A percentile compares a stretch with the other conserved stretches of the same genome.
phyloP scores from a whole-genome alignment of 1,140 invertebrate species.

The Drosophila ironensis region DNA sequence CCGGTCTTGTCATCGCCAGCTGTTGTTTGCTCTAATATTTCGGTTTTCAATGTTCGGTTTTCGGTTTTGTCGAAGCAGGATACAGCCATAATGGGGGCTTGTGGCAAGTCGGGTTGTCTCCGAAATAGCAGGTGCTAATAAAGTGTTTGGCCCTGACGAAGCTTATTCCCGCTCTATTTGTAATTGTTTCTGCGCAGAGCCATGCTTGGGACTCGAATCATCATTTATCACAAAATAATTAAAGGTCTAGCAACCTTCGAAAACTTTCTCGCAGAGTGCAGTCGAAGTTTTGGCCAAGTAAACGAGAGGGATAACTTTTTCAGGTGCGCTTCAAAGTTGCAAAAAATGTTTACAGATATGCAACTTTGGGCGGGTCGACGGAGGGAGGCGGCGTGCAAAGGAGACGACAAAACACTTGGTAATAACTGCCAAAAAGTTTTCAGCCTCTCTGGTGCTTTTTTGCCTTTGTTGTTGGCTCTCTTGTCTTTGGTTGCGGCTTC shows the following conservation, averaged over 20 bases:
- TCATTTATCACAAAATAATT: constrained; percentile 82
- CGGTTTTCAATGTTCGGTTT: too few relatives aligned
- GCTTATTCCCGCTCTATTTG: constrained; percentile 41
- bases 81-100: not conserved
- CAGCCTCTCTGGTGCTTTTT: constrained; percentile 16
- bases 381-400: not conserved
- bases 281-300: constrained; percentile 48
- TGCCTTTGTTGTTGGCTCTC: constrained; percentile 38
- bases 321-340: constrained; percentile 70
- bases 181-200: constrained; percentile 25
- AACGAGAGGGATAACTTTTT: constrained; percentile 48
- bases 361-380: constrained; percentile 13
- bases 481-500: constrained; percentile 60
- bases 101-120: not conserved
- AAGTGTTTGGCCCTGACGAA: constrained; percentile 50
- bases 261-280: constrained; percentile 35
- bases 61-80: constrained; percentile 28
- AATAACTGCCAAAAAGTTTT: constrained; percentile 78
- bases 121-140: constrained; percentile 78
- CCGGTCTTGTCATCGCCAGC: constrained; percentile 62
- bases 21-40: constrained; percentile 74
- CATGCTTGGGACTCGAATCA: constrained; percentile 56
- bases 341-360: constrained; percentile 79
- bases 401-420: constrained; percentile 75
- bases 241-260: constrained; percentile 65